Base-by-base conservation (phyloP, 2,797 vertebrate species). In the Pseudochaenichthys georgianus region DNA sequence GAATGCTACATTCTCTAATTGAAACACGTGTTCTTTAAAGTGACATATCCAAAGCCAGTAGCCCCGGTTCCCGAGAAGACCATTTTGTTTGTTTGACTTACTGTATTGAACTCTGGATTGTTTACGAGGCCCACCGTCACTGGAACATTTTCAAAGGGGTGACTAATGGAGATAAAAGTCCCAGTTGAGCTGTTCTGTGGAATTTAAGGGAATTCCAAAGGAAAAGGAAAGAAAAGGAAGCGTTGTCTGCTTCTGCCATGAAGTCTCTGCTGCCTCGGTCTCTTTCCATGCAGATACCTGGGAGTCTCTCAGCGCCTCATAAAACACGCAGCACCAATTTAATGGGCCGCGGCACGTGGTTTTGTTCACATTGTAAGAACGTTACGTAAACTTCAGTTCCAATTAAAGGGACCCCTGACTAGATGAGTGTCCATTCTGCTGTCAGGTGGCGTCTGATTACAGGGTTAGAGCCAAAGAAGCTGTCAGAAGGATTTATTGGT, bases 271-370 rank as follows among this genome's bases (percentile, higher is more conserved):
- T 70, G 51, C 64, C 65, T 70, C n/a, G 41, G 17, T 16, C 74
- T 42, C 48, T 63, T 60, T 75, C 42, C 55, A 28, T 11, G 3
- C 60, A 7, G 21, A 53, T 71, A 84, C 70, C 68, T 38, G 41
- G 45, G 73, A 80, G 64, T 83, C 83, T 84, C 76, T 88, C 87
- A 50, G 68, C 88, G 82, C 85, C 62, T 87, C 86, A 3, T 87
- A 82, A 90, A 87, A 85, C 76, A 50, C 64, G 19, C 83, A 41
- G 70, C 57, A 5, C 48, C 64, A 34, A 38, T 0, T 51, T 83
- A 81, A 86, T 64, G 64, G 61, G 59, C 68, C 13, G 17, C 13
- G 70, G 69, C 77, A 51, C 23, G 42, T 64, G 78, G 66, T 76
- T 77, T 74, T 52, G 70, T 62, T 77, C 50, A 43, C 53, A 65